Evolutionary conservation across 2,888 invertebrate genomes (phyloP).

Genomic region (Pammene aurita): DNA sequence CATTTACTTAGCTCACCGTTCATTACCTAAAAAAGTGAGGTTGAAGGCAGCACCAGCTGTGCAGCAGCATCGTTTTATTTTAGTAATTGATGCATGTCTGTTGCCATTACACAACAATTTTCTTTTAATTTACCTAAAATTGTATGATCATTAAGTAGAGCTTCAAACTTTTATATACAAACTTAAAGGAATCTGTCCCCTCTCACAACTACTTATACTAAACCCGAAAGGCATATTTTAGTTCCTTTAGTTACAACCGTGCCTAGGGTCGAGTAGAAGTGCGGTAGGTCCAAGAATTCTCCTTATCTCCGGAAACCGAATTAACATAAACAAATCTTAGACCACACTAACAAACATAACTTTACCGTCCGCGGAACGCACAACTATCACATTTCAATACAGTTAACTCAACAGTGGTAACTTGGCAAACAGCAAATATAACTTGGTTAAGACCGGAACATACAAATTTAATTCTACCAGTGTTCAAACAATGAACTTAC

Average conservation of each 20-base stretch:
- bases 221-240: neutral
- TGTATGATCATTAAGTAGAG: too few species aligned
- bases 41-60: too few species aligned
- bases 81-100: too few species aligned
- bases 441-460: constrained; percentile 20
- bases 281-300: constrained; percentile 38
- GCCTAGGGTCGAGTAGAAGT: constrained; percentile 9
- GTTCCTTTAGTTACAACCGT: neutral
- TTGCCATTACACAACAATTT: too few species aligned
- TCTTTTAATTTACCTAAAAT: too few species aligned
- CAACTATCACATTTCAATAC: neutral
- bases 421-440: neutral
- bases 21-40: too few species aligned
- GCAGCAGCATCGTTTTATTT: too few species aligned
- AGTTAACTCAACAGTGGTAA: neutral
- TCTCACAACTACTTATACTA: too few species aligned
- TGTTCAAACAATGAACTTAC: constrained; percentile 21
- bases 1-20: too few species aligned
- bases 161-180: too few species aligned
- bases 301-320: constrained; percentile 37
- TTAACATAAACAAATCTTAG: constrained; percentile 35
- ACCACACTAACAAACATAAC: constrained; percentile 20
- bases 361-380: neutral
- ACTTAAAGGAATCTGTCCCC: too few species aligned
- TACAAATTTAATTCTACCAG: constrained; percentile 20